Percentiles rank a stretch among this genome's conserved stretches.
Evolutionary conservation across 1,140 invertebrate species (phyloP).

Genomic region (Melitaea cinxia): DNA sequence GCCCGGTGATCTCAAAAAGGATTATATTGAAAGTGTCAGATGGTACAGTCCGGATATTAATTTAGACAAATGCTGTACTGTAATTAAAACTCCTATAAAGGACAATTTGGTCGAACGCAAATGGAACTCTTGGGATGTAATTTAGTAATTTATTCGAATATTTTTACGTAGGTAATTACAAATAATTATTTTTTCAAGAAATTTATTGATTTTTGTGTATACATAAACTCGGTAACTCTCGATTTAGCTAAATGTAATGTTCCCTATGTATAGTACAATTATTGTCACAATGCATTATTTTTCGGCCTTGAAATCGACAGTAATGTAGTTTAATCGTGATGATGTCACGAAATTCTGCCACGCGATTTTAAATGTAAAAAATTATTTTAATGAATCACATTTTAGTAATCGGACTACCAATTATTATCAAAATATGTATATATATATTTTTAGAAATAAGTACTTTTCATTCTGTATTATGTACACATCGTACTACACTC

Average conservation of each 20-base stretch:
- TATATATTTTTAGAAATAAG: too few relatives aligned
- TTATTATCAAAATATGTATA: too few relatives aligned
- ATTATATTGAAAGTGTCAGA: slow-evolving; percentile 25
- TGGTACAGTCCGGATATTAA: slow-evolving; percentile 17
- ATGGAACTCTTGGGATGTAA: slow-evolving; percentile 6
- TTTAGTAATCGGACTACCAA: not conserved
- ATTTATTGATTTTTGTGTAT: not conserved
- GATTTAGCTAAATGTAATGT: not conserved
- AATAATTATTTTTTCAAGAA: not conserved
- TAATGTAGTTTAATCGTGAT: slow-evolving; percentile 25
- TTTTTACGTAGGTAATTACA: not conserved
- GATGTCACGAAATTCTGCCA: slow-evolving; percentile 43
- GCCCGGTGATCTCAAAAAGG: not conserved
- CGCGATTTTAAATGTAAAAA: slow-evolving; percentile 30
- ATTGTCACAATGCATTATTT: slow-evolving; percentile 24
- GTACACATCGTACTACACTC: too few relatives aligned
- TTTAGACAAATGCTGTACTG: slow-evolving; percentile 18
- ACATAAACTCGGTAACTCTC: not conserved
- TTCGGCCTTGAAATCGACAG: slow-evolving; percentile 27
- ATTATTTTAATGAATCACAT: slow-evolving; percentile 2
- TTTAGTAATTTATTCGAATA: not conserved
- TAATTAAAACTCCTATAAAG: slow-evolving; percentile 25
- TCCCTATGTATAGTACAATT: not conserved
- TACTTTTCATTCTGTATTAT: too few relatives aligned
- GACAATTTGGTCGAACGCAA: not conserved